A percentile compares a stretch with the other conserved stretches of the same genome.
These are phyloP conservation scores for Mechanitis messenoides DNA, from an alignment of 2,888 invertebrate genomes.

Conservation along the genomic window DNA sequence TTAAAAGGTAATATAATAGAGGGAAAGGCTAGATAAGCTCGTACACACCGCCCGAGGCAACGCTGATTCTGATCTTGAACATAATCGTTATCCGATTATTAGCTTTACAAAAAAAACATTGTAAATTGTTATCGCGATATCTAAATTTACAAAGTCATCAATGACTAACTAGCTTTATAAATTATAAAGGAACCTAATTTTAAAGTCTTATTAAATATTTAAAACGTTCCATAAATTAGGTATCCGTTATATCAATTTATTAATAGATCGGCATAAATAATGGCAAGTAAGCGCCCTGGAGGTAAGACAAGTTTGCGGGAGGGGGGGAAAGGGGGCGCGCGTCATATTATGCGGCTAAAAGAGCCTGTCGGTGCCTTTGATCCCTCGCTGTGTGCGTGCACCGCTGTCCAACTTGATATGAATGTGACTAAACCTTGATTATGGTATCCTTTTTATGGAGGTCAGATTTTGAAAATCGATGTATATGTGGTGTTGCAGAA, in stretches of 20 bases:
- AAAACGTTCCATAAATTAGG: conserved; percentile 33
- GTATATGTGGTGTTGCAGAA: conserved; percentile 34
- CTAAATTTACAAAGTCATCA: conserved; percentile 5
- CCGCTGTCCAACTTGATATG: conserved; percentile 73
- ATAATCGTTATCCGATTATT: conserved; percentile 41
- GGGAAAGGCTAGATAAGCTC: conserved; percentile 43
- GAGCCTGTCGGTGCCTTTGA: conserved; percentile 77
- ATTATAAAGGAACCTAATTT: background rate
- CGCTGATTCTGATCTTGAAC: conserved; percentile 55
- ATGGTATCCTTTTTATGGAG: conserved; percentile 70
- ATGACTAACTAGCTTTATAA: background rate
- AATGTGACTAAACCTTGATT: conserved; percentile 77
- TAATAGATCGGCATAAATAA: conserved; percentile 75
- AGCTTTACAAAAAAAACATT: background rate
- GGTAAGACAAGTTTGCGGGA: conserved; percentile 62
- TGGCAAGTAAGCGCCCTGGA: conserved; percentile 69
- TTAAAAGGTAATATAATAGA: conserved; percentile 35
- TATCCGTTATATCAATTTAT: conserved; percentile 71
- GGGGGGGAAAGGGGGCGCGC: conserved; percentile 58
- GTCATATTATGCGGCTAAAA: conserved; percentile 77
- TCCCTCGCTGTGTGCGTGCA: conserved; percentile 54
- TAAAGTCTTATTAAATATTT: conserved; percentile 27
- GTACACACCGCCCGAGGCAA: conserved; percentile 44
- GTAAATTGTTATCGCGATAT: background rate
- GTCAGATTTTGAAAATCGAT: conserved; percentile 43